These are phyloP conservation scores for Caranx melampygus DNA, from an alignment of 2,113 vertebrate species.

Conservation along the genomic window DNA sequence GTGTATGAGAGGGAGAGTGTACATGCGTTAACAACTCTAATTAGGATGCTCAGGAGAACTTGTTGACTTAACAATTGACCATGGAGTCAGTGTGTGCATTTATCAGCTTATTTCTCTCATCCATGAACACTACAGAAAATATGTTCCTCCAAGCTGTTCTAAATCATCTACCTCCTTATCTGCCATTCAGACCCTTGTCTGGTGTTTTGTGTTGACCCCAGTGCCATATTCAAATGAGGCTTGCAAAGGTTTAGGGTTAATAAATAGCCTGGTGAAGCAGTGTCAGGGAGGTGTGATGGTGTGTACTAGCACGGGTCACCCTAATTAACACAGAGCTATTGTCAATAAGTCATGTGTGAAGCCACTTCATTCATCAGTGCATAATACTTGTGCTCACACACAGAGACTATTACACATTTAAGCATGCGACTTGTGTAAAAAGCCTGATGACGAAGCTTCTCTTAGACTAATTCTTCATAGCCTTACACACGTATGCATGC, in stretches of 20 bases:
- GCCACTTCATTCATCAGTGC: conserved; percentile 48
- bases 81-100: conserved; percentile 43
- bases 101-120: conserved; percentile 35
- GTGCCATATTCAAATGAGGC: conserved; percentile 57
- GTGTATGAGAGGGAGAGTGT: conserved; percentile 21
- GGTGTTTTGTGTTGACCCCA: conserved; percentile 33
- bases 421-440: background rate
- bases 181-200: conserved; percentile 10
- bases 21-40: conserved; percentile 49
- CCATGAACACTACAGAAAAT: conserved; percentile 25
- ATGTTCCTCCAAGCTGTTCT: conserved; percentile 34
- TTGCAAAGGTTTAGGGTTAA: conserved; percentile 66
- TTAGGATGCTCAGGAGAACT: conserved; percentile 65
- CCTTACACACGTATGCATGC: background rate
- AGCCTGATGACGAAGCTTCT: background rate
- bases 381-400: conserved; percentile 53
- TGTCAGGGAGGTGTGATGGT: conserved; percentile 62
- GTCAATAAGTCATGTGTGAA: conserved; percentile 75
- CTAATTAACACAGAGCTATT: conserved; percentile 74
- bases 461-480: background rate
- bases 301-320: conserved; percentile 64
- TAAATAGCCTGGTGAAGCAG: conserved; percentile 62
- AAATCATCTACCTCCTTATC: conserved; percentile 52
- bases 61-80: conserved; percentile 66
- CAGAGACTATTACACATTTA: conserved; percentile 27